Percentiles rank a stretch among this genome's conserved stretches.
Evolutionary conservation across 2,888 invertebrate genomes (phyloP).

Genomic region (Neoitamus cyanurus): DNA sequence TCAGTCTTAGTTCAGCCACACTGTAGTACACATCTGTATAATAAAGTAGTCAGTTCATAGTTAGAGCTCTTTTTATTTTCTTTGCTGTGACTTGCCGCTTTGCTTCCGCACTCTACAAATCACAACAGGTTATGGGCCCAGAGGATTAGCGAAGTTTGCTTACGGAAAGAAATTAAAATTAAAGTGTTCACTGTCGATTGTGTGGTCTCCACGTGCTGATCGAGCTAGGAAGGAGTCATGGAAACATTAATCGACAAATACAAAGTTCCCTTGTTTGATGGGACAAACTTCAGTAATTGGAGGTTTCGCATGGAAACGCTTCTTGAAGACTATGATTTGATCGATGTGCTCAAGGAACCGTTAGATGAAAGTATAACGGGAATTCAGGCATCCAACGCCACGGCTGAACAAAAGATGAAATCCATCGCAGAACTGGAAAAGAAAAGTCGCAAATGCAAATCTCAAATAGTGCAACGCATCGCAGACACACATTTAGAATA

Average conservation of each 20-base stretch:
- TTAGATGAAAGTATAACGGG: neutral
- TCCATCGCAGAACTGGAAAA: constrained; percentile 32
- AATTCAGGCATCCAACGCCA: neutral
- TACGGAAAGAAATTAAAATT: no score
- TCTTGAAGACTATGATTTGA: constrained; percentile 52
- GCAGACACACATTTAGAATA: constrained; percentile 57
- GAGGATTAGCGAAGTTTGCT: no score
- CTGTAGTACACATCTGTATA: no score
- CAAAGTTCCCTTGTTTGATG: constrained; percentile 48
- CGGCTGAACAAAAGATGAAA: constrained; percentile 26
- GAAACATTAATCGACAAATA: neutral
- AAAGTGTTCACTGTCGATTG: no score
- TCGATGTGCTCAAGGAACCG: constrained; percentile 44
- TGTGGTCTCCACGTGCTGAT: no score
- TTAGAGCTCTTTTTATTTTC: no score
- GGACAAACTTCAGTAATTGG: constrained; percentile 51
- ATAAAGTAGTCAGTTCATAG: no score
- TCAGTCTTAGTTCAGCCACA: no score
- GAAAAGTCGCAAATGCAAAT: constrained; percentile 52
- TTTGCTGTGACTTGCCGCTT: no score
- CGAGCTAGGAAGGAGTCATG: neutral
- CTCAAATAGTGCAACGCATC: constrained; percentile 55
- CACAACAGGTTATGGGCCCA: no score
- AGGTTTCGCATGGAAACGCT: constrained; percentile 54
- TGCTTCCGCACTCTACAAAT: no score